These are phyloP conservation scores for Cyphomyrus discorhynchus DNA, from an alignment of 2,113 vertebrate genomes.

Conservation along the genomic window DNA sequence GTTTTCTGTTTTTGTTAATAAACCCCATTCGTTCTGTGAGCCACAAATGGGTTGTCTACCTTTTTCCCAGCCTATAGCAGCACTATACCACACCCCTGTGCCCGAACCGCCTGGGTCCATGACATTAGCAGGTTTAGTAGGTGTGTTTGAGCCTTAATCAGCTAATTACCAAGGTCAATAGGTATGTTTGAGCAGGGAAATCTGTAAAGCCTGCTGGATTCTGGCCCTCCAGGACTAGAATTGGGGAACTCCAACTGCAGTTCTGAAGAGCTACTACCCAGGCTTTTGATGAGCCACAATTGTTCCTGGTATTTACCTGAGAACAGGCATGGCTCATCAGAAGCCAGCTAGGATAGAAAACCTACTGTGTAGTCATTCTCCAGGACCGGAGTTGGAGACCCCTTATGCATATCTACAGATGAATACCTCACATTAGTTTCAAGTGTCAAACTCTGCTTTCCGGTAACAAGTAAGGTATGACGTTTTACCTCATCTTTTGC, in stretches of 20 bases:
- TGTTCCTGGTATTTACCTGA: no score
- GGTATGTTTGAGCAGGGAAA: not conserved
- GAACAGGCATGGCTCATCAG: not conserved
- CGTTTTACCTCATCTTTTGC: constrained; percentile 77
- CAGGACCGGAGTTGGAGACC: not conserved
- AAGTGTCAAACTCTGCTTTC: not conserved
- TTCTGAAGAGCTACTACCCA: not conserved
- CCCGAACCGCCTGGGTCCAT: no score
- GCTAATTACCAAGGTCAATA: not conserved
- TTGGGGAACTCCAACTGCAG: not conserved
- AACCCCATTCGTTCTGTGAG: no score
- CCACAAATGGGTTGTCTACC: no score
- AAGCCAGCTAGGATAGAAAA: not conserved
- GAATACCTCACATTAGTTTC: not conserved
- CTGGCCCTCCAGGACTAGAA: not conserved
- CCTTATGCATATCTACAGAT: not conserved
- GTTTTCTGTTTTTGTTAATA: no score
- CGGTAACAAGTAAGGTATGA: not conserved
- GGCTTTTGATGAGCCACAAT: not conserved
- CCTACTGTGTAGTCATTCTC: no score
- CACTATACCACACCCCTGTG: no score
- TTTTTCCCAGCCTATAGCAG: no score
- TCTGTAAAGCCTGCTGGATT: not conserved
- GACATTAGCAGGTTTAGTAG: not conserved
- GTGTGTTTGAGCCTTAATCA: not conserved